Percentiles rank a stretch among this genome's conserved stretches.
Evolutionary conservation across 2,888 invertebrate genomes (phyloP).

Genomic region (Ommatoiulus sabulosus): DNA sequence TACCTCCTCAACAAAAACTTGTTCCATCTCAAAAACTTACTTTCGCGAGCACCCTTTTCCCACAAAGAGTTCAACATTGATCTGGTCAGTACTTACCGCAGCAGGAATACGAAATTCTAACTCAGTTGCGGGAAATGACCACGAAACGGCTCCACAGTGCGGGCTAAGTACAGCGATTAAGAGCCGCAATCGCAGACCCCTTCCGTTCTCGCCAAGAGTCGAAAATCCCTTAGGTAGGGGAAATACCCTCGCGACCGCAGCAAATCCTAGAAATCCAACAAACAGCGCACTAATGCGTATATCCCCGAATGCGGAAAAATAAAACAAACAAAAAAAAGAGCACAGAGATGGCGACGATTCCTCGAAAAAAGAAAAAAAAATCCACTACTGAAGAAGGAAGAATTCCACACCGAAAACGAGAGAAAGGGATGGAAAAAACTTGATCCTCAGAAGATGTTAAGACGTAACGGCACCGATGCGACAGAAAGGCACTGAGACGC

Average conservation of each 20-base stretch:
- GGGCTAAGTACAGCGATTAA: neutral
- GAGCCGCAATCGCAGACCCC: neutral
- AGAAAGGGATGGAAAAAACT: neutral
- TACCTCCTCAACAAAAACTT: too few species aligned
- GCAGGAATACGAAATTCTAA: neutral
- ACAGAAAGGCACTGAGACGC: neutral
- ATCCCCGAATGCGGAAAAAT: neutral
- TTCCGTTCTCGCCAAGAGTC: neutral
- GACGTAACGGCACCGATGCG: neutral
- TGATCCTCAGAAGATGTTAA: neutral
- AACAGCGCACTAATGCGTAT: constrained; percentile 29
- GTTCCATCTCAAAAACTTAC: too few species aligned
- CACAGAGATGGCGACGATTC: neutral
- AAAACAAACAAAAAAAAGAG: too few species aligned
- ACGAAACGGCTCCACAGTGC: constrained; percentile 2
- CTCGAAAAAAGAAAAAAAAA: neutral
- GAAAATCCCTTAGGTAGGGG: neutral
- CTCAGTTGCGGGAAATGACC: neutral
- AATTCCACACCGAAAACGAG: neutral
- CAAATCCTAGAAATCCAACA: neutral
- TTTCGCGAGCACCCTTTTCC: too few species aligned
- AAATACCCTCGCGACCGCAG: neutral
- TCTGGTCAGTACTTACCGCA: neutral
- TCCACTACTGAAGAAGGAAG: constrained; percentile 23
- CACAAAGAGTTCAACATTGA: too few species aligned